These are phyloP conservation scores for Phaenicophaeus curvirostris DNA, from an alignment of 2,797 vertebrate genomes.

Conservation along the genomic window DNA sequence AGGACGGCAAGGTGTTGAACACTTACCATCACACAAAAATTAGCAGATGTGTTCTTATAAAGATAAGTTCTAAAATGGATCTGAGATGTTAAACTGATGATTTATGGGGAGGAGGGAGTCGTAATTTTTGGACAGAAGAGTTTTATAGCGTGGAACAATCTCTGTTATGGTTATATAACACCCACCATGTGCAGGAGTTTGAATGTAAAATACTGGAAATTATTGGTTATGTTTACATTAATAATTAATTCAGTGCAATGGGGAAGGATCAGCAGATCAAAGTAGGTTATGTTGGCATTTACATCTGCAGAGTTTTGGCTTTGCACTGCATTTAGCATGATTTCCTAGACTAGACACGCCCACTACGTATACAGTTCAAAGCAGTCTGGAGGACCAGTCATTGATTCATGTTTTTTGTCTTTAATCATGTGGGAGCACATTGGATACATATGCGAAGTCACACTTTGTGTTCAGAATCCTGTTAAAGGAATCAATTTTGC, in stretches of 20 bases:
- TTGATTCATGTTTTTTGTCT: background rate
- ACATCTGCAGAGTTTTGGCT: background rate
- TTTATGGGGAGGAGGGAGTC: background rate
- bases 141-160: background rate
- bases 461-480: background rate
- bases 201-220: background rate
- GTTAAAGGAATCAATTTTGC: background rate
- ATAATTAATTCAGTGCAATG: background rate
- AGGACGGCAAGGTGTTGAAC: background rate
- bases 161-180: background rate
- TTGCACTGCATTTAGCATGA: background rate
- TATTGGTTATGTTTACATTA: background rate
- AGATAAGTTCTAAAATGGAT: background rate
- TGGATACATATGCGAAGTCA: background rate
- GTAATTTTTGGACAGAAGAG: background rate
- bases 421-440: rapidly evolving
- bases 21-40: background rate
- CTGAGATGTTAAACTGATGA: background rate
- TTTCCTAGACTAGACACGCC: background rate
- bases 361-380: background rate
- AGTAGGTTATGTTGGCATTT: background rate
- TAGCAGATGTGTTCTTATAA: background rate
- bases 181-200: background rate
- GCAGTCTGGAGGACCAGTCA: background rate
- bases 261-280: background rate